Evolutionary conservation across 2,797 vertebrate species (phyloP).

Genomic region (Brachymystax lenok): DNA sequence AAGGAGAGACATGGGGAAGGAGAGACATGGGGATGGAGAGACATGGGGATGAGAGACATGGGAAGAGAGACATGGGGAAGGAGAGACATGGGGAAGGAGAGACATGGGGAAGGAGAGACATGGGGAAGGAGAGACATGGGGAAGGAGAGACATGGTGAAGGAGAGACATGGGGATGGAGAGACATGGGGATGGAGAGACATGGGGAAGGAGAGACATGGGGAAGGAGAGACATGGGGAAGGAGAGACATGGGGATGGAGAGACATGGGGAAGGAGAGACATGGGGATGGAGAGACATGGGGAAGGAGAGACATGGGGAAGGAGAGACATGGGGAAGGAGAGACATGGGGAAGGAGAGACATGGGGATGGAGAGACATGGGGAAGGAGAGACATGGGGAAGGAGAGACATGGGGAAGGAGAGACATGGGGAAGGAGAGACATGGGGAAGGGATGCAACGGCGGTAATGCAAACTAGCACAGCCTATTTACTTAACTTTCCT

Average conservation of each 20-base stretch:
- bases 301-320: neutral
- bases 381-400: conserved; percentile 37
- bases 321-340: conserved; percentile 25
- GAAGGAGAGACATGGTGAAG: too few species aligned
- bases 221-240: neutral
- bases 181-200: neutral
- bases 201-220: conserved; percentile 42
- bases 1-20: too few species aligned
- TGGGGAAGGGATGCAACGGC: conserved; percentile 29
- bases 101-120: too few species aligned
- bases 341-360: neutral
- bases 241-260: too few species aligned
- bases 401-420: neutral
- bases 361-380: neutral
- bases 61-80: too few species aligned
- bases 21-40: too few species aligned
- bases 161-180: too few species aligned
- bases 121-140: too few species aligned
- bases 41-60: too few species aligned
- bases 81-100: too few species aligned
- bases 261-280: neutral
- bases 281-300: neutral
- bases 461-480: conserved; percentile 58
- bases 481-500: conserved; percentile 56
- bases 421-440: neutral